Percentiles rank a stretch among this genome's conserved stretches.
These are phyloP conservation scores for Criorhina ranunculi DNA, from an alignment of 2,888 invertebrate species.

Conservation along the genomic window DNA sequence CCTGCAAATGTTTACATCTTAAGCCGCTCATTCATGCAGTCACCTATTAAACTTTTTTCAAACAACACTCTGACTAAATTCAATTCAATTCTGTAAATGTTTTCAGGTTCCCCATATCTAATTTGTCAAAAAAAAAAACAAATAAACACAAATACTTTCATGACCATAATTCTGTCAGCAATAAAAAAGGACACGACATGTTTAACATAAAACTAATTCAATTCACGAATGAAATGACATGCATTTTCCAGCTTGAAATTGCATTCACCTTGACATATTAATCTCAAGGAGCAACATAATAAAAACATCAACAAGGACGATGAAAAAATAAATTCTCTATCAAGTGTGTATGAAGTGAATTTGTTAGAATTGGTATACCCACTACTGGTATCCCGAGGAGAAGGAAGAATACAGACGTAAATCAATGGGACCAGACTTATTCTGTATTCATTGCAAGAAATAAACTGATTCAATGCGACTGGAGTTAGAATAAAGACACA, in stretches of 20 bases:
- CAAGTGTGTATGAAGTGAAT: conserved; percentile 38
- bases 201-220: conserved; percentile 28
- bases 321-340: conserved; percentile 26
- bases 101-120: too few species aligned
- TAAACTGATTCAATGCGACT: conserved; percentile 46
- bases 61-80: too few species aligned
- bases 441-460: conserved; percentile 69
- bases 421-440: conserved; percentile 65
- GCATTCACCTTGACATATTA: conserved; percentile 73
- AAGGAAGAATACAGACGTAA: conserved; percentile 27
- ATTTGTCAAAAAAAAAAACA: conserved; percentile 25
- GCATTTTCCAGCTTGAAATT: conserved; percentile 57
- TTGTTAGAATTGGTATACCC: neutral
- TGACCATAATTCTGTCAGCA: neutral
- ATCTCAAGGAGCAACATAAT: conserved; percentile 31
- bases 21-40: too few species aligned
- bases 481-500: conserved; percentile 4
- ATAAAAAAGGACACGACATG: neutral
- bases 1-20: too few species aligned
- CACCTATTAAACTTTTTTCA: too few species aligned
- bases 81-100: too few species aligned
- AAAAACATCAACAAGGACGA: conserved; percentile 1
- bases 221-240: conserved; percentile 33
- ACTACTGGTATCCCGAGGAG: neutral
- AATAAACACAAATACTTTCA: conserved; percentile 3